Percentiles rank a stretch among this genome's conserved stretches.
phyloP scores from a whole-genome alignment of 2,888 invertebrate species.

The Stenotaenia linearis region DNA sequence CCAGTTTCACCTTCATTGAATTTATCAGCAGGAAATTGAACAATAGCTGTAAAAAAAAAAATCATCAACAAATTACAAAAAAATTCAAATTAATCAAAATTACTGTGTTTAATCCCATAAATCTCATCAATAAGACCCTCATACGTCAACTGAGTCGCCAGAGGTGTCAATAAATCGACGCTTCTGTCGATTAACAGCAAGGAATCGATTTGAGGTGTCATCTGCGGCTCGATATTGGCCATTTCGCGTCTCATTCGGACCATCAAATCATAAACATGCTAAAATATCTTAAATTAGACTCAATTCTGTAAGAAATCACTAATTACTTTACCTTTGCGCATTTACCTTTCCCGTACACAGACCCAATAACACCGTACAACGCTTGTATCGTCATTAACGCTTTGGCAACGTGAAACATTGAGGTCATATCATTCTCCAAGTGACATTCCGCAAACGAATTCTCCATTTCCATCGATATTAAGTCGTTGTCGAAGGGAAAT shows the following conservation, averaged over 20 bases:
- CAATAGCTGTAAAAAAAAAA: slow-evolving; percentile 59
- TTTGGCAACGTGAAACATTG: slow-evolving; percentile 78
- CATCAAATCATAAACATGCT: slow-evolving; percentile 79
- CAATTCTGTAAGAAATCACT: too few relatives aligned
- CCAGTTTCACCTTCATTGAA: slow-evolving; percentile 64
- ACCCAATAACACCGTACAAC: slow-evolving; percentile 80
- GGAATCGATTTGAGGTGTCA: slow-evolving; percentile 71
- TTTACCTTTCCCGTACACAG: slow-evolving; percentile 81
- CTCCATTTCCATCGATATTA: slow-evolving; percentile 84
- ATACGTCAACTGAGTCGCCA: slow-evolving; percentile 92
- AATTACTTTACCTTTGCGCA: slow-evolving; percentile 59
- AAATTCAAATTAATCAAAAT: too few relatives aligned
- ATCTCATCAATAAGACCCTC: slow-evolving; percentile 96
- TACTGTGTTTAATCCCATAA: slow-evolving; percentile 72
- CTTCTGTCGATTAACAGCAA: slow-evolving; percentile 83
- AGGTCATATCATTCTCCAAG: slow-evolving; percentile 82
- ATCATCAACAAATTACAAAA: too few relatives aligned
- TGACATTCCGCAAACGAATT: slow-evolving; percentile 73
- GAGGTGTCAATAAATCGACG: slow-evolving; percentile 83
- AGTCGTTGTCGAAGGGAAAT: slow-evolving; percentile 84
- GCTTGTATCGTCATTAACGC: slow-evolving; percentile 79
- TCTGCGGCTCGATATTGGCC: slow-evolving; percentile 50
- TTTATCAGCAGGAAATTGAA: slow-evolving; percentile 76
- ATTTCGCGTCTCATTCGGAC: slow-evolving; percentile 64
- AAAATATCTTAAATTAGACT: slow-evolving; percentile 28